These are phyloP conservation scores for Diarsia dahlii DNA, from an alignment of 2,888 invertebrate genomes.

Conservation along the genomic window DNA sequence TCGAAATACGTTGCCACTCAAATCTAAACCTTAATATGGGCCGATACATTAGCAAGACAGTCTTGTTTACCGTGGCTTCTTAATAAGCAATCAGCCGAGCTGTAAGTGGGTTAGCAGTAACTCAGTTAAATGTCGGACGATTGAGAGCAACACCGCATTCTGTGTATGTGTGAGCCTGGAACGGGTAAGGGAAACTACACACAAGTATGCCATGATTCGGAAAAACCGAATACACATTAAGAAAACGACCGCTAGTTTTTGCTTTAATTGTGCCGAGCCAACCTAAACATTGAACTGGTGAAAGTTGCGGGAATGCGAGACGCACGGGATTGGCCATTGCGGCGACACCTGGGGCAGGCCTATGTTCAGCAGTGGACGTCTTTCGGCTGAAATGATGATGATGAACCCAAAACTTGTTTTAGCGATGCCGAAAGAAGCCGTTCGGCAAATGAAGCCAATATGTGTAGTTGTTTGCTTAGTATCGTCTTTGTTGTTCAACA, in stretches of 20 bases:
- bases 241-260: not conserved
- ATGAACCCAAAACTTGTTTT: not conserved
- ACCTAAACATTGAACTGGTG: no score
- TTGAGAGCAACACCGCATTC: conserved; percentile 30
- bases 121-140: conserved; percentile 40
- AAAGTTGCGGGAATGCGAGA: no score
- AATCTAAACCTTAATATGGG: conserved; percentile 4
- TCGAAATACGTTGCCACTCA: not conserved
- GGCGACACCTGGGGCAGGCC: no score
- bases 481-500: not conserved
- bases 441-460: not conserved
- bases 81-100: conserved; percentile 54
- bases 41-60: conserved; percentile 51
- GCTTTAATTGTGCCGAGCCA: no score
- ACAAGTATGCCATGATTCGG: not conserved
- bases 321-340: no score
- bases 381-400: no score
- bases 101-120: conserved; percentile 53
- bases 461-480: not conserved
- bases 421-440: not conserved
- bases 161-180: conserved; percentile 4
- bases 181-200: not conserved
- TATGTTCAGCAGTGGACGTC: no score
- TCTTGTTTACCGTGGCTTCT: conserved; percentile 44
- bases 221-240: not conserved